These are phyloP conservation scores for Plusia festucae DNA, from an alignment of 2,888 invertebrate species.

Conservation along the genomic window DNA sequence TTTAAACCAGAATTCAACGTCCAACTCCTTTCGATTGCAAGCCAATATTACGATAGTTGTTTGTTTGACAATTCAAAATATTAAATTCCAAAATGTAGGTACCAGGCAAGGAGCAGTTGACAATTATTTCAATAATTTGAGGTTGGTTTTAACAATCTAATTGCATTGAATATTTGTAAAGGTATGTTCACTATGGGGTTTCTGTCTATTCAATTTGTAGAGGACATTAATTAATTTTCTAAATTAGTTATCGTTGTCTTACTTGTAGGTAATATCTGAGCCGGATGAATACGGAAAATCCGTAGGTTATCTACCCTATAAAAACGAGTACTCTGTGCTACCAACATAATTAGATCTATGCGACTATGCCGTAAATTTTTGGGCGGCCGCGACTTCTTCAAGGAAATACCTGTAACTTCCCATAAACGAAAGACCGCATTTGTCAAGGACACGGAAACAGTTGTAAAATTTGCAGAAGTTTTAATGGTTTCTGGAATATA, in stretches of 20 bases:
- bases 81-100: not conserved
- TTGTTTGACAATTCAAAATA: too few species aligned
- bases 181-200: too few species aligned
- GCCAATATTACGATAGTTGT: not conserved
- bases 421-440: not conserved
- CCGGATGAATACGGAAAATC: too few species aligned
- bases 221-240: too few species aligned
- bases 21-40: too few species aligned
- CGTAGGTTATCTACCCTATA: too few species aligned
- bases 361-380: too few species aligned
- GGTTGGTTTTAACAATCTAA: not conserved
- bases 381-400: not conserved
- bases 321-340: too few species aligned
- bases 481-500: constrained; percentile 2
- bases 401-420: not conserved
- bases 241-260: too few species aligned
- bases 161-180: not conserved
- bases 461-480: not conserved
- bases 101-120: not conserved
- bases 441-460: constrained; percentile 2
- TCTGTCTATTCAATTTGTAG: too few species aligned
- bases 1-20: too few species aligned
- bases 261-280: not conserved
- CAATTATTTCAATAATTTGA: not conserved
- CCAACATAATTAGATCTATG: too few species aligned